These are phyloP conservation scores for Uropsilus gracilis DNA, from an alignment of 2,113 vertebrate genomes.

Conservation along the genomic window DNA sequence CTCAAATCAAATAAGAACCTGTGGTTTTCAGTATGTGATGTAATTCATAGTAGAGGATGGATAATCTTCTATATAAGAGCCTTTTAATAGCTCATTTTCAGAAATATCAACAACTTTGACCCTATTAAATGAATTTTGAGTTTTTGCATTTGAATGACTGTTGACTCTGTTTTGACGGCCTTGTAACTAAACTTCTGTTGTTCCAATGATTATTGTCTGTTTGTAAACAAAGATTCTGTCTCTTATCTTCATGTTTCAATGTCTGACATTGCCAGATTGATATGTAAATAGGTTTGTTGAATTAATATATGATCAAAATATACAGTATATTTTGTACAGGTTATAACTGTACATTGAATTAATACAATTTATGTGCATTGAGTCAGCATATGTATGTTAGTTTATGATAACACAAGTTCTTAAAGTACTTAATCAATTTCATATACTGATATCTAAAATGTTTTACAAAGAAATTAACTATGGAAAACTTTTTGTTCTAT, in stretches of 20 bases:
- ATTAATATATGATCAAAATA: neutral
- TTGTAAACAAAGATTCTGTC: no score
- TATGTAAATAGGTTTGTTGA: neutral
- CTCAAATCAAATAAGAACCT: conserved; percentile 51
- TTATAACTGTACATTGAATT: neutral
- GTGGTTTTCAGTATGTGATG: conserved; percentile 8
- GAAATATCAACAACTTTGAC: neutral
- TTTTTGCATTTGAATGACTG: conserved; percentile 13
- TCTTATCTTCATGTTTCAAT: no score
- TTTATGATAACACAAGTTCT: neutral
- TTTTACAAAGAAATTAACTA: neutral
- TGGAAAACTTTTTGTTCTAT: neutral
- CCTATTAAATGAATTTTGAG: neutral
- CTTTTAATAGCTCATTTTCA: neutral
- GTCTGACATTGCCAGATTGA: neutral
- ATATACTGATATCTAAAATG: no score
- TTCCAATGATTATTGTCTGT: neutral
- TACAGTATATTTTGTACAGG: neutral
- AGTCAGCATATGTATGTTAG: neutral
- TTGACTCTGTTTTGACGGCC: neutral
- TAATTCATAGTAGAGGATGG: neutral
- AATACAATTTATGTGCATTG: neutral
- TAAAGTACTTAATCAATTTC: no score
- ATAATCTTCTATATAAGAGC: neutral
- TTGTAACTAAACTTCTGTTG: neutral